These are phyloP conservation scores for Gallinago nigripennis DNA, from an alignment of 2,797 vertebrate species.

Conservation along the genomic window DNA sequence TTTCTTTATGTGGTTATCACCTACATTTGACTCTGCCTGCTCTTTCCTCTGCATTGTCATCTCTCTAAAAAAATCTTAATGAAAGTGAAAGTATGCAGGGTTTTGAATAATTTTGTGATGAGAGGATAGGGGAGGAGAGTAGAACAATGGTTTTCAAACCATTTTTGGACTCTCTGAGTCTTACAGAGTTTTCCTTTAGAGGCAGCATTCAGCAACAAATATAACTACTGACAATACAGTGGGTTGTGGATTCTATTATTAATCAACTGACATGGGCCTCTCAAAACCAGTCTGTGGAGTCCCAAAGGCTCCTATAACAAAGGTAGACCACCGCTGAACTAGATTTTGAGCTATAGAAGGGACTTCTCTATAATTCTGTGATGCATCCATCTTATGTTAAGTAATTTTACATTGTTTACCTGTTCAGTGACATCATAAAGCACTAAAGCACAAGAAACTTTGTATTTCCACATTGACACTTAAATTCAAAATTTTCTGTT, in stretches of 20 bases:
- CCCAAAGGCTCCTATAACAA: background rate
- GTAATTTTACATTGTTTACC: background rate
- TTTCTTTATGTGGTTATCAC: background rate
- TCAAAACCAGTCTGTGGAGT: background rate
- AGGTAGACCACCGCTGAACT: background rate
- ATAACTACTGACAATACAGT: background rate
- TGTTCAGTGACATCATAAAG: background rate
- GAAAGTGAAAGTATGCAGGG: background rate
- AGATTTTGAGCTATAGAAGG: background rate
- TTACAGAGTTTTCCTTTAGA: background rate
- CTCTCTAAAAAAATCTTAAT: background rate
- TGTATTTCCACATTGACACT: fast-evolving
- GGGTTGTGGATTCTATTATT: background rate
- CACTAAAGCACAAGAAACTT: background rate
- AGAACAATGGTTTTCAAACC: background rate
- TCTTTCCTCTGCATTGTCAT: background rate
- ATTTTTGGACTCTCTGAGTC: background rate
- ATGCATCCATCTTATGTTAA: background rate
- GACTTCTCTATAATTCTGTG: background rate
- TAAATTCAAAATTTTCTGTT: background rate
- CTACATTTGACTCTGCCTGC: background rate
- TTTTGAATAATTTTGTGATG: fast-evolving
- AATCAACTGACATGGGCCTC: background rate
- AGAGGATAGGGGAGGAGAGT: background rate
- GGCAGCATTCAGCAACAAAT: background rate